Evolutionary conservation across 1,140 invertebrate species (phyloP).

Genomic region (Marisa cornuarietis): DNA sequence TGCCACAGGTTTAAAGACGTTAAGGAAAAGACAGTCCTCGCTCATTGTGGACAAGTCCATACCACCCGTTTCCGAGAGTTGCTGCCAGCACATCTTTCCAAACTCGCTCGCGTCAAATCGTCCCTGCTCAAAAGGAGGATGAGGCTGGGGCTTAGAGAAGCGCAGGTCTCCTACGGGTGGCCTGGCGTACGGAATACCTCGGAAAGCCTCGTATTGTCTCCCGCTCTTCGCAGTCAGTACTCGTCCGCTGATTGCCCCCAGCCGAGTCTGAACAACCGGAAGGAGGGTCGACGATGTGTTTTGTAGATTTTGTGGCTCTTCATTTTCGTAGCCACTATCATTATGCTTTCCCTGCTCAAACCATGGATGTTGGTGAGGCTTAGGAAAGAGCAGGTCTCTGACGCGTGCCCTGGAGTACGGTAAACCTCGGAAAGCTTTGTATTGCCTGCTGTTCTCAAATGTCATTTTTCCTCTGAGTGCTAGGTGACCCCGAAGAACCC

Average conservation of each 20-base stretch:
- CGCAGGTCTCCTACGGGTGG: constrained; percentile 74
- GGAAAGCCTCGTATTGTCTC: constrained; percentile 66
- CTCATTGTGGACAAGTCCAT: not conserved
- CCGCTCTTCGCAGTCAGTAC: not conserved
- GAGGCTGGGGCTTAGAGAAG: constrained; percentile 62
- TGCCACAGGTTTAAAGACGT: constrained; percentile 71
- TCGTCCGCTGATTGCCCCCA: not conserved
- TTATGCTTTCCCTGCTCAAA: no score
- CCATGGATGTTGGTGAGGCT: no score
- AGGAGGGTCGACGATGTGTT: no score
- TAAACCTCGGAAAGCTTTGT: no score
- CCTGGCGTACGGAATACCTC: constrained; percentile 73
- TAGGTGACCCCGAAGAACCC: no score
- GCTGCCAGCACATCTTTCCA: not conserved
- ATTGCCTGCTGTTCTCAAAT: no score
- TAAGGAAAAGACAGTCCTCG: constrained; percentile 95
- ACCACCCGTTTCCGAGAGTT: not conserved
- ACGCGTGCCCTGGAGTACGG: no score
- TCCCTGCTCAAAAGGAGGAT: not conserved
- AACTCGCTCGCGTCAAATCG: not conserved
- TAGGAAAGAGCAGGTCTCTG: no score
- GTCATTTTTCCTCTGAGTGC: no score
- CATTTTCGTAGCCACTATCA: no score
- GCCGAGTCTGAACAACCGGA: no score
- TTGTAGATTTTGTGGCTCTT: no score